phyloP scores from a whole-genome alignment of 2,113 vertebrate species.

The Sinocyclocheilus anophthalmus region DNA sequence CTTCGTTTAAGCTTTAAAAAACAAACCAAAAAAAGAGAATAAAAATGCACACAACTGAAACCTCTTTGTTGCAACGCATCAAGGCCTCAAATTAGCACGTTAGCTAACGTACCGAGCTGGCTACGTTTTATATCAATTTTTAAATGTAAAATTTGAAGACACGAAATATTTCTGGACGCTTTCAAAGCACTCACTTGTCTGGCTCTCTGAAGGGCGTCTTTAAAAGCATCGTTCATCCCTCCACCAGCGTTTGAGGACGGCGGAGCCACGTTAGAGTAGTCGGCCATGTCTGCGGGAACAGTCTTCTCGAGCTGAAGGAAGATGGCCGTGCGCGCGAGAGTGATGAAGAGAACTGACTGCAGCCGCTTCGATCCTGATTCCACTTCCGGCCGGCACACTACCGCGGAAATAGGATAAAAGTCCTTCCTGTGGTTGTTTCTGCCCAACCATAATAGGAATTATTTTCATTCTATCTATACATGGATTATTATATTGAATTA shows the following conservation, averaged over 20 bases:
- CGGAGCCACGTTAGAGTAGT: slow-evolving; percentile 94
- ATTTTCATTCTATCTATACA: too few relatives aligned
- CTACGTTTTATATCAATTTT: neutral
- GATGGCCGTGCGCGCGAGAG: slow-evolving; percentile 81
- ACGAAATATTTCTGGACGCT: rapidly evolving
- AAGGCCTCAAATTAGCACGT: slow-evolving; percentile 25
- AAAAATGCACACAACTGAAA: neutral
- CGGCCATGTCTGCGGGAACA: slow-evolving; percentile 82
- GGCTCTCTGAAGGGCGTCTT: slow-evolving; percentile 93
- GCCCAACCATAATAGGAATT: too few relatives aligned
- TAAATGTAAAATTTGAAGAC: neutral
- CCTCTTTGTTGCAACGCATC: slow-evolving; percentile 46
- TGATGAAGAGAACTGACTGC: slow-evolving; percentile 43
- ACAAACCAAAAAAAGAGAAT: too few relatives aligned
- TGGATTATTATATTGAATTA: too few relatives aligned
- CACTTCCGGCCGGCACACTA: neutral
- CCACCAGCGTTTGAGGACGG: slow-evolving; percentile 84
- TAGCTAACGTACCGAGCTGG: neutral
- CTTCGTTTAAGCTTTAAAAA: neutral
- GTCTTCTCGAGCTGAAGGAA: slow-evolving; percentile 78
- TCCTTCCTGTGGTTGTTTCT: neutral
- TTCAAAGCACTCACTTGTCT: slow-evolving; percentile 81
- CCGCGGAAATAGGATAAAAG: neutral
- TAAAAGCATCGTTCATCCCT: slow-evolving; percentile 95
- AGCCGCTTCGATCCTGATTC: neutral